phyloP scores from a whole-genome alignment of 1,140 invertebrate species.

The Drosophila burlai region DNA sequence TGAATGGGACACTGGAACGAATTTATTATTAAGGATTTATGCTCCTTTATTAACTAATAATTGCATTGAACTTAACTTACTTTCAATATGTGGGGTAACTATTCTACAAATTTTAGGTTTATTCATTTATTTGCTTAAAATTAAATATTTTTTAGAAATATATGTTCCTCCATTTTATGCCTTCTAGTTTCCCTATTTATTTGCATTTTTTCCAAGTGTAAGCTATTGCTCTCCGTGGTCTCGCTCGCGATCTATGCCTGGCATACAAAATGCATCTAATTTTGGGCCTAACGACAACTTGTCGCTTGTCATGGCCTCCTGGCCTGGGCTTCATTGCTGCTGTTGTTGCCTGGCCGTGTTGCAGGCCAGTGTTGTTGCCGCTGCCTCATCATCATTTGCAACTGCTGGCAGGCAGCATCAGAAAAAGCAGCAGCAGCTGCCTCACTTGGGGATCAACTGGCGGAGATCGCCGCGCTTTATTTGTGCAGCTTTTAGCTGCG shows the following conservation, averaged over 20 bases:
- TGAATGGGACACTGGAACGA: constrained; percentile 25
- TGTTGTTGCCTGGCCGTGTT: constrained; percentile 2
- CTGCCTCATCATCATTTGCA: constrained; percentile 79
- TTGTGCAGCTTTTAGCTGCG: constrained; percentile 72
- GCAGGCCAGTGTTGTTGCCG: constrained; percentile 21
- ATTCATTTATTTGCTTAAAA: too few relatives aligned
- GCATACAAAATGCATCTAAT: constrained; percentile 81
- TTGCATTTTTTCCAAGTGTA: neutral
- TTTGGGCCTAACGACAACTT: constrained; percentile 81
- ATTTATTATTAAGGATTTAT: neutral
- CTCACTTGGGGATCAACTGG: constrained; percentile 56
- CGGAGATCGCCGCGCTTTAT: constrained; percentile 61
- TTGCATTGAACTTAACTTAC: neutral
- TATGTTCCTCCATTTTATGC: neutral
- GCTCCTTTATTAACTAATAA: neutral
- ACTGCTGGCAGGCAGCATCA: constrained; percentile 63
- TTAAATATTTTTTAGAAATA: neutral
- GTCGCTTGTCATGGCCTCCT: constrained; percentile 74
- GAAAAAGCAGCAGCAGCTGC: constrained; percentile 47
- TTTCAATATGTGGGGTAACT: neutral
- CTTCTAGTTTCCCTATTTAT: neutral
- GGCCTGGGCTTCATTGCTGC: constrained; percentile 24
- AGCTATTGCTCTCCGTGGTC: constrained; percentile 18
- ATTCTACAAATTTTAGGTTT: too few relatives aligned
- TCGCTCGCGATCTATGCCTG: constrained; percentile 33